Conservation (phyloP, 2,797 vertebrate species). For the Gephyroberyx darwinii region DNA sequence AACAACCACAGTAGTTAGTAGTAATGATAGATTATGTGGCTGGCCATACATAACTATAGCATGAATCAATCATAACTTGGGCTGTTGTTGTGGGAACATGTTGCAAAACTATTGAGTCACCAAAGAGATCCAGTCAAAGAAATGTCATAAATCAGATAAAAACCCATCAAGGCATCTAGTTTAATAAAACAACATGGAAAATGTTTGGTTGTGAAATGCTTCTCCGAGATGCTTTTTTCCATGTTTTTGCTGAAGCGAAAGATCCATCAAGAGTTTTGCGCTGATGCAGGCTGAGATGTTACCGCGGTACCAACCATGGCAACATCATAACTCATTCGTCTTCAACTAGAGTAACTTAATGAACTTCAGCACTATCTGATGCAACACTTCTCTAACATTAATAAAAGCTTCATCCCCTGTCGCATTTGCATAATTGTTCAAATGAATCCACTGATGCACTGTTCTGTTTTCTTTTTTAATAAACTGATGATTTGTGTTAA, state of each 20-base stretch:
- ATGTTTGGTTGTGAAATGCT: slow-evolving; percentile 31
- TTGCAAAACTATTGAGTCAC: too few species aligned
- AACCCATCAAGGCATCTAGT: neutral
- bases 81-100: too few species aligned
- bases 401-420: slow-evolving; percentile 79
- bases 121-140: slow-evolving; percentile 14
- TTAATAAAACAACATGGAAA: slow-evolving; percentile 38
- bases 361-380: slow-evolving; percentile 77
- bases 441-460: slow-evolving; percentile 76
- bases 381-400: slow-evolving; percentile 79
- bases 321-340: slow-evolving; percentile 69
- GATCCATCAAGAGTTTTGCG: slow-evolving; percentile 55
- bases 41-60: too few species aligned
- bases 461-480: slow-evolving; percentile 68
- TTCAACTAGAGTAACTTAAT: slow-evolving; percentile 73
- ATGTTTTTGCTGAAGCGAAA: slow-evolving; percentile 36
- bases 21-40: too few species aligned
- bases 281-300: slow-evolving; percentile 59
- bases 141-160: neutral
- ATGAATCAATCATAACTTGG: too few species aligned
- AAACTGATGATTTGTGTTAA: slow-evolving; percentile 71
- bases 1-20: too few species aligned
- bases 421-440: slow-evolving; percentile 83
- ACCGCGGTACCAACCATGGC: slow-evolving; percentile 55
- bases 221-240: neutral